Conservation (phyloP, 2,888 invertebrate genomes). For the Drosophila mercatorum region DNA sequence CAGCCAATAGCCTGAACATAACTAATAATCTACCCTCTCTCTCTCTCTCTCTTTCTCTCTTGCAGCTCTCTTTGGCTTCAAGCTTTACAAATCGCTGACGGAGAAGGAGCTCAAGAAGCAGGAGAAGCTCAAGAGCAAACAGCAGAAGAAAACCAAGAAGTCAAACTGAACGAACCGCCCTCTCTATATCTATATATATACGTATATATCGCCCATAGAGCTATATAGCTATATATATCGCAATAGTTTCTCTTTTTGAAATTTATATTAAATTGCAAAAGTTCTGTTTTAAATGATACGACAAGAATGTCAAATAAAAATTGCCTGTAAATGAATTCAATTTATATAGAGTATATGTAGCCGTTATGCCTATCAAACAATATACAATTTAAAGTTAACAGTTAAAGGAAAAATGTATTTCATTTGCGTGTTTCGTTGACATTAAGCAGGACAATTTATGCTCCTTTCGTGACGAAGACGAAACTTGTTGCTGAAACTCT, state of each 20-base stretch:
- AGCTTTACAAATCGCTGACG: constrained; percentile 91
- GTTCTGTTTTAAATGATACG: constrained; percentile 27
- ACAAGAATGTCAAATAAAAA: constrained; percentile 29
- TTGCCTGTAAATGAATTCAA: constrained; percentile 59
- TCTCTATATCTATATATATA: neutral
- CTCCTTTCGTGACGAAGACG: neutral
- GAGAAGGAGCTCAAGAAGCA: constrained; percentile 91
- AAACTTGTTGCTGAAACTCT: constrained; percentile 1
- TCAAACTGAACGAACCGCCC: constrained; percentile 57
- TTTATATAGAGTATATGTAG: constrained; percentile 36
- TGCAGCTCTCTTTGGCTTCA: constrained; percentile 94
- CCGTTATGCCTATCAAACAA: constrained; percentile 33
- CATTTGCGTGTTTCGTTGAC: constrained; percentile 36
- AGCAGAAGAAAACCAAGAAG: constrained; percentile 91
- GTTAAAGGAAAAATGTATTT: neutral
- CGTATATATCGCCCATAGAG: constrained; percentile 2
- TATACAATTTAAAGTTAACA: constrained; percentile 17
- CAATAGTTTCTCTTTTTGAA: constrained; percentile 42
- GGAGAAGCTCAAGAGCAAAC: constrained; percentile 92
- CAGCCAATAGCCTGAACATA: neutral
- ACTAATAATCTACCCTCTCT: neutral
- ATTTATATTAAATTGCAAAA: constrained; percentile 61
- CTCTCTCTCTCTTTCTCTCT: neutral
- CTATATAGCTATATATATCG: neutral
- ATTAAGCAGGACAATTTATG: constrained; percentile 13